Evolutionary conservation across 2,888 invertebrate genomes (phyloP), one percentile per base, ranked within the genome.

Genomic region (Eustalomyia histrio): DNA sequence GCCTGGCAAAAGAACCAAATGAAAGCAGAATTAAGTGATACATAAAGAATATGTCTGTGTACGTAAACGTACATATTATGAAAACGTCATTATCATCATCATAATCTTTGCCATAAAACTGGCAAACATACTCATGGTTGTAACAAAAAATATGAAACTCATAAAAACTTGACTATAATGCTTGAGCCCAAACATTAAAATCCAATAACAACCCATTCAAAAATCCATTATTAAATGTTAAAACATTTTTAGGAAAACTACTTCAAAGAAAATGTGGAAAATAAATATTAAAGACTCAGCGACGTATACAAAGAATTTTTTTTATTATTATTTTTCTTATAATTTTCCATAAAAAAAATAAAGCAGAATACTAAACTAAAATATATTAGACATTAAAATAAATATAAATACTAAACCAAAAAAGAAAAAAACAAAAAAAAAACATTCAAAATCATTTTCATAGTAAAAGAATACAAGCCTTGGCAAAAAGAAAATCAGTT

Each of bases 201-300:
- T 43, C 39, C 39, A 65, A 67, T 67, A 61, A 61, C 24, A 43
- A 43, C 57, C 57, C n/a, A 47, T 47, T 64, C n/a, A 39, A 3
- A 17, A 17, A 57, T 60, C 1, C 35, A 21, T 58, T 58, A 58
- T 35, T 35, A 35, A 58, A 61, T 61, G 12, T 61, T 39, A 39
- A 60, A 60, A 18, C 14, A 12, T 60, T 60, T 14, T 60, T 43
- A n/a, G 60, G 14, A 61, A 61, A 61, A 39, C 18, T 43, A 61
- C 43, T 61, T 43, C 43, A 61, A 61, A 43, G 39, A 61, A 61
- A 61, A 61, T 21, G 3, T n/a, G 33, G 18, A 14, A 39, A 39
- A 39, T 21, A 29, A 67, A 55, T 35, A 2, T n/a, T 58, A 33
- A 35, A 58, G 55, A 24, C 33, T 58, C 17, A 16, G 6, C 14